A percentile compares a stretch with the other conserved stretches of the same genome.
These are phyloP conservation scores for Oncorhynchus kisutch DNA, from an alignment of 2,113 vertebrate species.

Conservation along the genomic window DNA sequence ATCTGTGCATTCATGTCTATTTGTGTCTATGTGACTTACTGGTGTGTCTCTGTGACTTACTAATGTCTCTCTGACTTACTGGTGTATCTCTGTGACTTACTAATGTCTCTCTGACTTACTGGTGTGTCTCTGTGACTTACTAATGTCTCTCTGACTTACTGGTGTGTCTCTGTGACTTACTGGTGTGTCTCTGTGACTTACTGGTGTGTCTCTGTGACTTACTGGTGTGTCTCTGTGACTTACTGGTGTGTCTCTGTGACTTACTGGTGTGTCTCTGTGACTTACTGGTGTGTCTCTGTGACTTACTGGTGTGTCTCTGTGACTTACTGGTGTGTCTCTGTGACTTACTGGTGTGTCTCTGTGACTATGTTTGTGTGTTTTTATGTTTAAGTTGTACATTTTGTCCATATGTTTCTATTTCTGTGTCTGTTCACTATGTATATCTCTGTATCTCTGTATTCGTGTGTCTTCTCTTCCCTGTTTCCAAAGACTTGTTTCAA, in stretches of 20 bases:
- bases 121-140: no score
- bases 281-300: no score
- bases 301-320: conserved; percentile 11
- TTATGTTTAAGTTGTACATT: background rate
- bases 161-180: conserved; percentile 12
- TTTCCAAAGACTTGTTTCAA: no score
- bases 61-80: conserved; percentile 13
- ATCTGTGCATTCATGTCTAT: conserved; percentile 29
- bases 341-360: no score
- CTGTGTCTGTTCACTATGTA: no score
- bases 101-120: no score
- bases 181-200: no score
- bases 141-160: background rate
- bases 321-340: no score
- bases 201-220: conserved; percentile 10
- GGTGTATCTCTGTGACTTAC: background rate
- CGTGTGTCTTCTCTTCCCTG: background rate
- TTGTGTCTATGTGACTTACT: conserved; percentile 17
- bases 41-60: no score
- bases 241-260: conserved; percentile 5
- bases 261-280: conserved; percentile 10
- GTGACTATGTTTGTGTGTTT: background rate
- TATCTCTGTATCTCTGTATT: conserved; percentile 5
- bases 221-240: no score
- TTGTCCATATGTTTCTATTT: background rate